A percentile compares a stretch with the other conserved stretches of the same genome.
phyloP scores from a whole-genome alignment of 2,888 invertebrate genomes.

The Lasius platythorax region DNA sequence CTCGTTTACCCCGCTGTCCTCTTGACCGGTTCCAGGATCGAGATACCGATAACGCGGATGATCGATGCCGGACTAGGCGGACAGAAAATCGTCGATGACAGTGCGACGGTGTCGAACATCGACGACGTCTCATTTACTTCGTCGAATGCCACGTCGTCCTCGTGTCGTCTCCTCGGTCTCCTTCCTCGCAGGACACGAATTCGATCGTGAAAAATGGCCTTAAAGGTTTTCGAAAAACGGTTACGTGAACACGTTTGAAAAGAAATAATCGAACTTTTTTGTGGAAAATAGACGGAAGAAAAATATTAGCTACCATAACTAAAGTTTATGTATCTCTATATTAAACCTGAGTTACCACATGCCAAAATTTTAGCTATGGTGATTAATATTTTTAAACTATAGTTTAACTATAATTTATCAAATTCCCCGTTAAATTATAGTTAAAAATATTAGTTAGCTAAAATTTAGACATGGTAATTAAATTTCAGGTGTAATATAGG shows the following conservation, averaged over 20 bases:
- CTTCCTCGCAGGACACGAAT: constrained; percentile 5
- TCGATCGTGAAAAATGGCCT: not conserved
- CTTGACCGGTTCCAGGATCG: constrained; percentile 79
- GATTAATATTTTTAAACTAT: too few species aligned
- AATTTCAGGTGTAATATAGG: too few species aligned
- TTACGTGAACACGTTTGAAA: not conserved
- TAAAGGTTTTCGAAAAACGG: not conserved
- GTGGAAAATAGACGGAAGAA: too few species aligned
- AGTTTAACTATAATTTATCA: too few species aligned
- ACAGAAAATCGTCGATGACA: constrained; percentile 73
- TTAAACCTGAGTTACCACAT: too few species aligned
- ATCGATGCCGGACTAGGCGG: constrained; percentile 81
- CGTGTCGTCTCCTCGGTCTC: constrained; percentile 49
- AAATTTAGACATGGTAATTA: too few species aligned
- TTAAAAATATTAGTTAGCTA: too few species aligned
- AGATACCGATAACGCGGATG: constrained; percentile 85
- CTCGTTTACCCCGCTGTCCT: constrained; percentile 66
- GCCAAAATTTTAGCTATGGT: too few species aligned
- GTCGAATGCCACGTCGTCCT: constrained; percentile 63
- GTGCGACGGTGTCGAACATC: constrained; percentile 74
- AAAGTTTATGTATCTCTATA: too few species aligned
- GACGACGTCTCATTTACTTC: constrained; percentile 77
- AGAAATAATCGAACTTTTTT: not conserved
- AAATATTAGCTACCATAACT: too few species aligned
- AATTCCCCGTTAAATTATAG: too few species aligned